Evolutionary conservation across 2,113 vertebrate genomes (phyloP).

Genomic region (Cromileptes altivelis): DNA sequence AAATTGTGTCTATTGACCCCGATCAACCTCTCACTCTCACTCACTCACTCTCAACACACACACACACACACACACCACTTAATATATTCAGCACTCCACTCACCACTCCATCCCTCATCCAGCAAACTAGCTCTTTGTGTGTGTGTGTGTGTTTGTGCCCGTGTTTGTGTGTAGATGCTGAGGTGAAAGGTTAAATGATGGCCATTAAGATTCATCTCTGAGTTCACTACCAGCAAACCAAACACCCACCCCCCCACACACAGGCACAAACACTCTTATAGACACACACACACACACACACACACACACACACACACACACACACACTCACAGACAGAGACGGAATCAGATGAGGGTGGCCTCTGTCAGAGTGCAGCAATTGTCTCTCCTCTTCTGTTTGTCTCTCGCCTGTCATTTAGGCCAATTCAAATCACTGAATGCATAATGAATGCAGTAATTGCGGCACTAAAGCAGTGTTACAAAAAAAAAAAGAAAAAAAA

Average conservation of each 20-base stretch:
- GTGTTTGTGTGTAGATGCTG: constrained; percentile 13
- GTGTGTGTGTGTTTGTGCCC: constrained; percentile 31
- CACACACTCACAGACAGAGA: not conserved
- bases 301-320: constrained; percentile 10
- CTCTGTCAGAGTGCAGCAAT: constrained; percentile 57
- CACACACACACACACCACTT: constrained; percentile 32
- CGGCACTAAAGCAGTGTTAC: constrained; percentile 26
- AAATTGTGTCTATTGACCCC: constrained; percentile 70
- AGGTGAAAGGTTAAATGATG: constrained; percentile 74
- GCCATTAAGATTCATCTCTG: constrained; percentile 76
- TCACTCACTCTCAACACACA: constrained; percentile 1
- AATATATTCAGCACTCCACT: constrained; percentile 50
- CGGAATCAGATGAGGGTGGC: constrained; percentile 35
- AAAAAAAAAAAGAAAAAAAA: not conserved
- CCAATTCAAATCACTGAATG: constrained; percentile 60
- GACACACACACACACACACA: not conserved
- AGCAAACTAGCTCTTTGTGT: constrained; percentile 56
- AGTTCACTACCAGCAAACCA: constrained; percentile 61
- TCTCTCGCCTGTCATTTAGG: constrained; percentile 63
- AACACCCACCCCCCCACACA: constrained; percentile 27
- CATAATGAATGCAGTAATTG: constrained; percentile 71
- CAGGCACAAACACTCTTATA: constrained; percentile 11
- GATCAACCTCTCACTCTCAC: constrained; percentile 51
- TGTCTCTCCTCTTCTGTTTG: constrained; percentile 61
- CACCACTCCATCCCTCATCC: constrained; percentile 55